Evolutionary conservation across 1,140 invertebrate genomes (phyloP).

Genomic region (Hestina assimilis): DNA sequence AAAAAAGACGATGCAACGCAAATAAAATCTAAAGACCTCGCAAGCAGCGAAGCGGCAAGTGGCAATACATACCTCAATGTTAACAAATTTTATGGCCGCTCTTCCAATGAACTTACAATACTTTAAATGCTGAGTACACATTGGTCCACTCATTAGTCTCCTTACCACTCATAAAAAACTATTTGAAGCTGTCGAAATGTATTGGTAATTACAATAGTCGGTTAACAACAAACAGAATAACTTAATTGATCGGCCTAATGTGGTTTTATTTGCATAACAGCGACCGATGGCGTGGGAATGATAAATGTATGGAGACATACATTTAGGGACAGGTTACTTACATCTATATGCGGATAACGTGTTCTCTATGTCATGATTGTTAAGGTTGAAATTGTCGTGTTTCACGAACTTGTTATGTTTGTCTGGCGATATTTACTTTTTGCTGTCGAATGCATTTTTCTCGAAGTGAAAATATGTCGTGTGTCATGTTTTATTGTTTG

Average conservation of each 20-base stretch:
- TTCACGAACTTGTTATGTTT: not conserved
- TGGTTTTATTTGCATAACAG: constrained; percentile 32
- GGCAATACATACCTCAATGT: no score
- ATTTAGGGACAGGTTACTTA: constrained; percentile 26
- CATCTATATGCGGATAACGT: not conserved
- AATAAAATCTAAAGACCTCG: no score
- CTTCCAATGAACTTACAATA: no score
- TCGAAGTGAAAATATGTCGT: constrained; percentile 15
- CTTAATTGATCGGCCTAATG: constrained; percentile 29
- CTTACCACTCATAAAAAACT: not conserved
- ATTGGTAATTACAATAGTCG: constrained; percentile 3
- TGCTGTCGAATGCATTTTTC: constrained; percentile 17
- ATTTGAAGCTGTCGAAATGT: constrained; percentile 1
- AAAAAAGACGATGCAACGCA: no score
- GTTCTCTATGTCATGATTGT: not conserved
- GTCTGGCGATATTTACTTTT: constrained; percentile 5
- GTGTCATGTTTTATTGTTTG: constrained; percentile 16
- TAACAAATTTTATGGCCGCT: no score
- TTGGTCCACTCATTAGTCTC: not conserved
- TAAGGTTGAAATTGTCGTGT: constrained; percentile 4
- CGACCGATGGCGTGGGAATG: constrained; percentile 30
- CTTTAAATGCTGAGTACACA: not conserved
- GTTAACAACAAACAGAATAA: constrained; percentile 18
- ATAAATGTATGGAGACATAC: constrained; percentile 26
- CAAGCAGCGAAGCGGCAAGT: no score